A percentile compares a stretch with the other conserved stretches of the same genome.
Conservation (phyloP, 2,888 invertebrate species). For the Leptopterna dolabrata region DNA sequence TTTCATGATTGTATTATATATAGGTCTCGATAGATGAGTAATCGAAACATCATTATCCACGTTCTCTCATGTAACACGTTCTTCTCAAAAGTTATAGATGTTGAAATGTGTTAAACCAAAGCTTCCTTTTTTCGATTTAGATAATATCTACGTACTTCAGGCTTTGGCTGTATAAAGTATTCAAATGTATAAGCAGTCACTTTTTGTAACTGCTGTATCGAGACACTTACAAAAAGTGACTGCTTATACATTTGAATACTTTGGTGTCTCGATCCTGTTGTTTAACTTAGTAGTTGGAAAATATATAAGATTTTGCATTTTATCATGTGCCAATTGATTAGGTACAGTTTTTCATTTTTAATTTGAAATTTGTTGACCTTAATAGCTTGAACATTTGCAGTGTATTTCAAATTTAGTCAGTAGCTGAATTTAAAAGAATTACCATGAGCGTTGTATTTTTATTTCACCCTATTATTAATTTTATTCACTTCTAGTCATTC, state of each 20-base stretch:
- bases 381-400: neutral
- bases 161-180: neutral
- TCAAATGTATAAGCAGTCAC: neutral
- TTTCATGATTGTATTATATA: too few relatives aligned
- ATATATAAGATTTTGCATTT: neutral
- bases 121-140: neutral
- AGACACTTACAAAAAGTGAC: neutral
- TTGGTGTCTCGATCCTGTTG: neutral
- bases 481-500: too few relatives aligned
- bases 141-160: neutral
- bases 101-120: neutral
- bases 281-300: neutral
- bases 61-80: too few relatives aligned
- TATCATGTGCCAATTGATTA: neutral
- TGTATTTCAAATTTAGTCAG: neutral
- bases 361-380: neutral
- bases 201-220: too few relatives aligned
- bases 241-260: neutral
- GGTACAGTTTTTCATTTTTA: neutral
- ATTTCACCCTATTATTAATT: too few relatives aligned
- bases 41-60: too few relatives aligned
- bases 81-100: neutral
- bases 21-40: too few relatives aligned
- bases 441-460: neutral
- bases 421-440: neutral